phyloP scores from a whole-genome alignment of 2,888 invertebrate genomes.

The Nycteola revayana region DNA sequence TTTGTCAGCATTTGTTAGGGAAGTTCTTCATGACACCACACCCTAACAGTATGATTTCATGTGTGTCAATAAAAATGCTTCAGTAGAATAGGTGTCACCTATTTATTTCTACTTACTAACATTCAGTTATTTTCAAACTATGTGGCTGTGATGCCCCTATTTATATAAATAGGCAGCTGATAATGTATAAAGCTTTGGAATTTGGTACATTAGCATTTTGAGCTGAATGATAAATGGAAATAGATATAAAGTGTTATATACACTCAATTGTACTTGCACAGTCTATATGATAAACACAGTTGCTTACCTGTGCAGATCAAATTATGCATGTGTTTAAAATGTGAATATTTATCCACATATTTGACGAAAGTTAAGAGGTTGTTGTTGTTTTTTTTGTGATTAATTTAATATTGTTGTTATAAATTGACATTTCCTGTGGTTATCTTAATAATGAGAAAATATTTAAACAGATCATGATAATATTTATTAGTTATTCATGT shows the following conservation, averaged over 20 bases:
- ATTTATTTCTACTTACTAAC: background rate
- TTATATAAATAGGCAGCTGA: constrained; percentile 7
- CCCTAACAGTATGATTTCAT: background rate
- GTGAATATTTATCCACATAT: no score
- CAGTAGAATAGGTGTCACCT: constrained; percentile 1
- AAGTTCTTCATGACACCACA: no score
- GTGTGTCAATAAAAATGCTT: constrained; percentile 3
- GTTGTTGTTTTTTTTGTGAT: no score
- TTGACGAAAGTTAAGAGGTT: no score
- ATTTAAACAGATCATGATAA: constrained; percentile 1
- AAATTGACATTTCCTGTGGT: no score
- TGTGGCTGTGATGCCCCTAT: constrained; percentile 3
- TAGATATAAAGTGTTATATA: background rate
- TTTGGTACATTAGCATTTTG: constrained; percentile 9
- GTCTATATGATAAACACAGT: no score
- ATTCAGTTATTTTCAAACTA: no score
- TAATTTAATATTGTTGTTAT: no score
- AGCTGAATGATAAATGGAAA: constrained; percentile 1
- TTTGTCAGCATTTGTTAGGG: no score
- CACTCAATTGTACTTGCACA: background rate
- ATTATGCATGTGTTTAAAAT: no score
- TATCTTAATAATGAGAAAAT: no score
- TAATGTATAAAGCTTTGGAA: constrained; percentile 5
- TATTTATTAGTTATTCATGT: background rate
- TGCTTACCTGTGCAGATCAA: no score